These are phyloP conservation scores for Lithophane leautieri DNA, from an alignment of 2,888 invertebrate genomes.

Conservation along the genomic window DNA sequence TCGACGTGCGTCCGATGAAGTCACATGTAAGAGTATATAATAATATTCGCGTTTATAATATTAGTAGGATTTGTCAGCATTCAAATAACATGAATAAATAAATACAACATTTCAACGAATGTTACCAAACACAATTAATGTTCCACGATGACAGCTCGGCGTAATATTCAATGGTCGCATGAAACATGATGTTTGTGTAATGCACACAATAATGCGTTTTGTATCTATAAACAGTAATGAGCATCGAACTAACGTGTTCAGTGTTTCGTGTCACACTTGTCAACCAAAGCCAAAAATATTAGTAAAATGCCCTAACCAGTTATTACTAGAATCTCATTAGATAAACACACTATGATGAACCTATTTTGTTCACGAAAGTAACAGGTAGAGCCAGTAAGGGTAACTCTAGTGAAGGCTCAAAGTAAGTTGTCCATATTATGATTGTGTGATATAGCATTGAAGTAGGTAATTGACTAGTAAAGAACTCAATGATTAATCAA, in stretches of 20 bases:
- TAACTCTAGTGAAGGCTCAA: background rate
- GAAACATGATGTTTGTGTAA: background rate
- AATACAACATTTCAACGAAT: background rate
- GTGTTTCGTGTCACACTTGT: background rate
- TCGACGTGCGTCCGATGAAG: too few relatives aligned
- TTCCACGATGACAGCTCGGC: background rate
- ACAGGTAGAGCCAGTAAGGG: too few relatives aligned
- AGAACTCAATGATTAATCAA: background rate
- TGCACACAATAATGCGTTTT: background rate
- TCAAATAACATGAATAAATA: background rate
- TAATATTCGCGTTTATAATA: too few relatives aligned
- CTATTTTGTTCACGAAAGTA: background rate
- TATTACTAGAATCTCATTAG: background rate
- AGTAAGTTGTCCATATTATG: background rate
- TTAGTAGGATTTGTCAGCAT: background rate
- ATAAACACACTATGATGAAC: background rate
- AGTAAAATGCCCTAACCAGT: background rate
- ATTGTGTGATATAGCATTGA: background rate
- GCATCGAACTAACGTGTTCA: too few relatives aligned
- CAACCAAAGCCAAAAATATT: background rate
- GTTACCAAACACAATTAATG: background rate
- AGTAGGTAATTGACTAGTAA: background rate
- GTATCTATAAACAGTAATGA: background rate
- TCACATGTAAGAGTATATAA: too few relatives aligned
- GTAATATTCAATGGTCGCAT: too few relatives aligned